Evolutionary conservation across 2,888 invertebrate species (phyloP), one percentile per base, ranked within the genome.

Genomic region (Cheilosia soror): DNA sequence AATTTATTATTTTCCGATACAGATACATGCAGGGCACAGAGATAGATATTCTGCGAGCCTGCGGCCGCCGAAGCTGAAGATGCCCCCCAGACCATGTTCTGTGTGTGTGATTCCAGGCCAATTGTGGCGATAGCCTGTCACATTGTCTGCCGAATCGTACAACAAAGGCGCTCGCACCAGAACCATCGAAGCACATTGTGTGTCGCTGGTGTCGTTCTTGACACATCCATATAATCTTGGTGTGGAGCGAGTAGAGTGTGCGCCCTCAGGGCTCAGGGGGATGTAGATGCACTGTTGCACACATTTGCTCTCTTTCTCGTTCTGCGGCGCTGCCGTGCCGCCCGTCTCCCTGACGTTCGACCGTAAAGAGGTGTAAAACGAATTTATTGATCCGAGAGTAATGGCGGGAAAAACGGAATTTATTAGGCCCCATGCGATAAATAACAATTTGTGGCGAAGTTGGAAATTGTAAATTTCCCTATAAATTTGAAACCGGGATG

Each of bases 1-100:
- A 87, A 87, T 87, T 87, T 87, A 87, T 87, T 87, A 87, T 87
- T 87, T 83, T 84, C 57, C 87, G 87, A 87, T 84, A 87, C 80
- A 80, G 82, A 81, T 81, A 81, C 81, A 81, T 77, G 79, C 68
- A 57, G 68, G 57, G 66, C 65, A 82, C 31, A 37, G 47, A 65
- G 73, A 65, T 55, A 84, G 71, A 73, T 72, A 73, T 55, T 47
- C 55, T 47, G 44, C 73, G 37, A 27, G 33, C 20, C 37, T 44
- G 51, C 75, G n/a, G 44, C 33, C 33, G 44, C 60, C 20, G 25
- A 20, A 27, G 49, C 63, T 33, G 72, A 79, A 83, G 79, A 83
- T 68, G 78, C 55, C 78, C 72, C 72, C 66, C 60, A 73, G 51
- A 51, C 15, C 31, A 47, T 68, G 55, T 63, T 76, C 75, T 37